Conservation (phyloP, 2,888 invertebrate species). For the Phyto melanocephala region DNA sequence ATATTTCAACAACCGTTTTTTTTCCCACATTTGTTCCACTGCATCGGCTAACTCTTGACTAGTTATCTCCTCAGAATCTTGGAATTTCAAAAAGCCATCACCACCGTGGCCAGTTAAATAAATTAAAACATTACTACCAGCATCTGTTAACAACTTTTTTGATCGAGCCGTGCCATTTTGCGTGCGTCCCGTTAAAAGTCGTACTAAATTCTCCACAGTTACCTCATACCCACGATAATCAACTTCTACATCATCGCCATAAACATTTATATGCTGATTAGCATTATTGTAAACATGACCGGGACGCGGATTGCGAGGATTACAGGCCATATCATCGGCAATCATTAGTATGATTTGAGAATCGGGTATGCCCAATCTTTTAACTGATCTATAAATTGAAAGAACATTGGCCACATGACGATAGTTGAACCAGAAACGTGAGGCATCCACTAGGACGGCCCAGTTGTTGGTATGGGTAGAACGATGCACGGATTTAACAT, state of each 20-base stretch:
- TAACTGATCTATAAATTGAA: slow-evolving; percentile 98
- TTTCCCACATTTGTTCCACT: slow-evolving; percentile 99
- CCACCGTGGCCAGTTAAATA: slow-evolving; percentile 98
- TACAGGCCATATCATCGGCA: slow-evolving; percentile 99
- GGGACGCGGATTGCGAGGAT: slow-evolving; percentile 97
- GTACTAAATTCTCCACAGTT: slow-evolving; percentile 98
- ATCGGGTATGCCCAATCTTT: slow-evolving; percentile 98
- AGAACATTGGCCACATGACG: slow-evolving; percentile 99
- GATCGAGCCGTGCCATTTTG: slow-evolving; percentile 96
- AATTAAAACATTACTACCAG: slow-evolving; percentile 97
- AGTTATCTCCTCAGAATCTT: slow-evolving; percentile 99
- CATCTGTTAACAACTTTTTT: slow-evolving; percentile 96
- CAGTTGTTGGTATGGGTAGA: slow-evolving; percentile 96
- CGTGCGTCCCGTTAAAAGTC: slow-evolving; percentile 94
- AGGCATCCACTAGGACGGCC: slow-evolving; percentile 99
- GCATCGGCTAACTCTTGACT: slow-evolving; percentile 99
- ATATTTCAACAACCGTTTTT: slow-evolving; percentile 84
- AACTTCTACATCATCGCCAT: slow-evolving; percentile 99
- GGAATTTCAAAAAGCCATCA: slow-evolving; percentile 99
- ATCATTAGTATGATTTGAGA: slow-evolving; percentile 99
- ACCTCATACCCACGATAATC: slow-evolving; percentile 97
- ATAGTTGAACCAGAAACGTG: slow-evolving; percentile 99
- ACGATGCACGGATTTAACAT: slow-evolving; percentile 73
- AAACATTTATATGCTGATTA: slow-evolving; percentile 98
- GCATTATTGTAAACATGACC: slow-evolving; percentile 99